Evolutionary conservation across 2,113 vertebrate genomes (phyloP), one percentile per base, ranked within the genome.

Genomic region (Cynopterus brachyotis): DNA sequence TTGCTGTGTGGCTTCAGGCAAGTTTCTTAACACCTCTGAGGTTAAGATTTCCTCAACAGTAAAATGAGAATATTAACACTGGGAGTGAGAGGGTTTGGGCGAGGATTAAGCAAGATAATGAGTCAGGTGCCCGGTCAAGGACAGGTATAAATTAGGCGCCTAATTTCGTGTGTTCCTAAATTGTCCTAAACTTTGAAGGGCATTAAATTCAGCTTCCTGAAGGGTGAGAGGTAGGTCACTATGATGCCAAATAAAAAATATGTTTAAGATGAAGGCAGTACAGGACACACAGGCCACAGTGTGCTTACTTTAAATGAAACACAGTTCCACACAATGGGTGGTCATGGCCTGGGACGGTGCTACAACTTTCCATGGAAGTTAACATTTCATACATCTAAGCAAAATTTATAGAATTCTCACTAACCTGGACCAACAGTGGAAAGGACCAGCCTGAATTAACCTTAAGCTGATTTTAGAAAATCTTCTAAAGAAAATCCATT

Each of bases 401-500:
- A 73, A 84, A 91, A 47, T 64, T 90, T 50, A 64, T 80, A 60
- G 79, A 94, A 90, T 62, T 90, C 69, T 90, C 37, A 47, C 64
- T 42, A 78, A 88, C 70, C 19, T 4, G 3, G 55, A 78, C 24
- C 2, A 3, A 81, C 53, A 53, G 64, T 95, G 91, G 20, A 75
- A 92, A 90, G 90, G 40, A 95, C 57, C 50, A 90, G 35, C 83
- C 88, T 91, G 88, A 95, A 82, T 88, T 97, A 85, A 96, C 89
- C 97, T 91, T 76, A 78, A 83, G 72, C 55, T 78, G 91, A 96
- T 92, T 96, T 98, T 95, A 90, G 62, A 92, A 96, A 96, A 32
- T 82, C 93, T 96, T 96, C 93, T 89, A 88, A 92, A 93, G 94
- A 92, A 97, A 98, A 96, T 94, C 93, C 79, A 94, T 98, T 97